Conservation (phyloP, 2,888 invertebrate species). For the Ormia ochracea region DNA sequence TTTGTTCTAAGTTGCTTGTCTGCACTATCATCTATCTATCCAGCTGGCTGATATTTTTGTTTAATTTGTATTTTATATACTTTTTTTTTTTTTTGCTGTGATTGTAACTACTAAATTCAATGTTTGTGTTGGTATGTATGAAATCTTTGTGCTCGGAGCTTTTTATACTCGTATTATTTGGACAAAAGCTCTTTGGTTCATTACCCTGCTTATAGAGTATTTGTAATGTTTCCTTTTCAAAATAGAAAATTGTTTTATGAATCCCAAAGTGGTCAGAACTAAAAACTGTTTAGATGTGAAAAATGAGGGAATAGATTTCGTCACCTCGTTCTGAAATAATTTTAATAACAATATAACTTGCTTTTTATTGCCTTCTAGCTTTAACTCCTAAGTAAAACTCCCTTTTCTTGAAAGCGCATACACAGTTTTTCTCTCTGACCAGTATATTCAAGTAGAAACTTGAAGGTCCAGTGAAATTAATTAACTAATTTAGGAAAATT, state of each 20-base stretch:
- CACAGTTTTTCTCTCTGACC: too few species aligned
- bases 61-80: conserved; percentile 1
- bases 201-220: conserved; percentile 42
- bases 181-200: conserved; percentile 37
- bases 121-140: conserved; percentile 37
- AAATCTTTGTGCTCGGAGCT: conserved; percentile 18
- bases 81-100: not conserved
- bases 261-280: not conserved
- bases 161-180: conserved; percentile 7
- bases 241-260: not conserved
- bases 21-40: not conserved
- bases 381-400: too few species aligned
- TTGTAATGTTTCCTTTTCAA: conserved; percentile 1
- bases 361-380: too few species aligned
- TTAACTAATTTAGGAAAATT: too few species aligned
- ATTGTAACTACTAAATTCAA: conserved; percentile 33
- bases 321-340: too few species aligned
- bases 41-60: conserved; percentile 17
- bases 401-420: too few species aligned
- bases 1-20: not conserved
- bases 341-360: too few species aligned
- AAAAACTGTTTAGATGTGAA: too few species aligned
- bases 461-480: too few species aligned
- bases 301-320: too few species aligned
- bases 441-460: too few species aligned